Evolutionary conservation across 2,113 vertebrate genomes (phyloP), one percentile per base, ranked within the genome.

Genomic region (mouse (Mus musculus)): DNA sequence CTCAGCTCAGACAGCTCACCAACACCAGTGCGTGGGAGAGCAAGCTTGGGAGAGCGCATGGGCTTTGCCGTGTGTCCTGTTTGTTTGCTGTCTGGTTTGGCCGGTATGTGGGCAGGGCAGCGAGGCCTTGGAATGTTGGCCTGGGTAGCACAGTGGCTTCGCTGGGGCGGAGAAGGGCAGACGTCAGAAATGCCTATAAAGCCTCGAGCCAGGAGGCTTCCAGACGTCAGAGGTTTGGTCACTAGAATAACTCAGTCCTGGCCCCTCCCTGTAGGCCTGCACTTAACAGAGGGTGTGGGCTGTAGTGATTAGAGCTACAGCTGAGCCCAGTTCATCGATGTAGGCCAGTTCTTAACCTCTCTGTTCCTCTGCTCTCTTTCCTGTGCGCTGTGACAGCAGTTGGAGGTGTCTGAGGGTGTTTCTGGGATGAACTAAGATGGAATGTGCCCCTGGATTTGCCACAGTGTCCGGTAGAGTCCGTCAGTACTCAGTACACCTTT

Each of bases 21-120:
- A 84, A 39, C 72, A 28, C 77, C 2, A 10, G 89, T 16, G 19
- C 0, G 36, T 39, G 96, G 91, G 92, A 86, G 88, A 91, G 81
- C 1, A 0, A 39, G 90, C 85, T 52, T 6, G 9, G 81, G 81
- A 84, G 91, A 73, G 33, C 78, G 87, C 91, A 95, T 87, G 86
- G 94, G 96, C 54, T 89, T 96, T 92, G 97, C 93, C 93, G 93
- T 24, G 46, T 46, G 91, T 93, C 52, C 91, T 97, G 97, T 98
- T 96, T 98, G 96, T 97, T 97, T 97, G 96, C 97, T 97, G 96
- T 97, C 97, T 98, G 95, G 97, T 97, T 97, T 98, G 93, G 91
- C 78, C 1, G 36, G 36, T 73, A 89, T 56, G 86, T 95, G 95
- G 96, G 88, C 80, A 88, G 90, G 88, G 90, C 80, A 67, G 78